A percentile compares a stretch with the other conserved stretches of the same genome.
These are phyloP conservation scores for Cancer borealis DNA, from an alignment of 2,888 invertebrate genomes.

Conservation along the genomic window DNA sequence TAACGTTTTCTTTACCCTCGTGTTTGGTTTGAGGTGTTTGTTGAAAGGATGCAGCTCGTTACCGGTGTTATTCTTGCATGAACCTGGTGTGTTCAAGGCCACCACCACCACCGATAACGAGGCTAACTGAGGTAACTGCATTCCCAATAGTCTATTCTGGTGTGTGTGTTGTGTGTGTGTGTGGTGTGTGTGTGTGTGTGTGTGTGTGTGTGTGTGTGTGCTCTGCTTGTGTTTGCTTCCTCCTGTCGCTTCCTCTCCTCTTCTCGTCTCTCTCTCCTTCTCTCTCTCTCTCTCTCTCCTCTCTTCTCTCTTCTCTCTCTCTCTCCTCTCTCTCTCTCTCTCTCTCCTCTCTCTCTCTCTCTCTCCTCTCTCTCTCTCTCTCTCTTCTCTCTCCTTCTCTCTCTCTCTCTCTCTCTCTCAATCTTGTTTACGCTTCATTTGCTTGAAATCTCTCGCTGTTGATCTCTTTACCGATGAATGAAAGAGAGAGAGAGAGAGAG, in stretches of 20 bases:
- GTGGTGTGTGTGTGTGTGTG: neutral
- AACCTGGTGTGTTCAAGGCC: neutral
- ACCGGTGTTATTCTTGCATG: neutral
- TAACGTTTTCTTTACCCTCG: neutral
- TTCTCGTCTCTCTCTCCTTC: too few species aligned
- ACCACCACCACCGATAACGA: neutral
- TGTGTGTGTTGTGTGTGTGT: neutral
- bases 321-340: neutral
- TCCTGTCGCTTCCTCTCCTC: too few species aligned
- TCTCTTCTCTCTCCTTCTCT: neutral
- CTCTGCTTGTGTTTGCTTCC: too few species aligned
- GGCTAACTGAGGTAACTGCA: neutral
- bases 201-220: too few species aligned
- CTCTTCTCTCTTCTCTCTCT: neutral
- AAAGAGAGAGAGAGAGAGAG: conserved; percentile 33
- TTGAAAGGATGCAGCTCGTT: neutral
- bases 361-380: neutral
- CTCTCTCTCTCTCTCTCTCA: neutral
- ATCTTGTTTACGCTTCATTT: too few species aligned
- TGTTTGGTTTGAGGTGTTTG: neutral
- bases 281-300: too few species aligned
- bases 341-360: neutral
- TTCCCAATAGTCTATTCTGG: neutral
- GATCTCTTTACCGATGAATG: neutral
- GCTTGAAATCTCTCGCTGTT: neutral